phyloP scores from a whole-genome alignment of 2,113 vertebrate genomes.

The Cryptomyrus ogoouensis region DNA sequence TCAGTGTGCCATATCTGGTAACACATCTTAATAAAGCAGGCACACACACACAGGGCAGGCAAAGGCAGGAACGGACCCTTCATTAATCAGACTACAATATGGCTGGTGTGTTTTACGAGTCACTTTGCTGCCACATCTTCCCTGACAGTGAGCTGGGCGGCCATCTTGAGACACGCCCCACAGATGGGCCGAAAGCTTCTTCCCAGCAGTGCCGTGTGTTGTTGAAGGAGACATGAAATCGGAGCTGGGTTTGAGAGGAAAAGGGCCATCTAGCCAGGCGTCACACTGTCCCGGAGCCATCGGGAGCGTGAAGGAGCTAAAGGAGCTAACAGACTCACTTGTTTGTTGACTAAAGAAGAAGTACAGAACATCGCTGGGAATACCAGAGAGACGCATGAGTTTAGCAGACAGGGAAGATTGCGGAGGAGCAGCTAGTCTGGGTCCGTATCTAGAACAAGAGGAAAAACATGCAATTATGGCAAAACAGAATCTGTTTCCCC shows the following conservation, averaged over 20 bases:
- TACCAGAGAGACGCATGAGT: background rate
- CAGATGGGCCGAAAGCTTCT: background rate
- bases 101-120: background rate
- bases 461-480: slow-evolving; percentile 7
- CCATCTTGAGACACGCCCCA: background rate
- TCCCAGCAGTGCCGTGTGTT: background rate
- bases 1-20: background rate
- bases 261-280: background rate
- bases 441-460: background rate
- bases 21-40: background rate
- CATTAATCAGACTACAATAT: background rate
- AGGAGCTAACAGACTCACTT: no score
- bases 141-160: background rate
- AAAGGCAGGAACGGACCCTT: background rate
- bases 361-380: background rate
- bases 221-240: background rate
- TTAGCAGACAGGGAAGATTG: background rate
- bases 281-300: background rate
- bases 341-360: background rate
- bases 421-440: background rate
- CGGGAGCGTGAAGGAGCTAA: no score
- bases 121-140: background rate
- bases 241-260: background rate
- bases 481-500: background rate
- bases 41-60: background rate